These are phyloP conservation scores for Corythornis cristatus DNA, from an alignment of 2,113 vertebrate species.

Conservation along the genomic window DNA sequence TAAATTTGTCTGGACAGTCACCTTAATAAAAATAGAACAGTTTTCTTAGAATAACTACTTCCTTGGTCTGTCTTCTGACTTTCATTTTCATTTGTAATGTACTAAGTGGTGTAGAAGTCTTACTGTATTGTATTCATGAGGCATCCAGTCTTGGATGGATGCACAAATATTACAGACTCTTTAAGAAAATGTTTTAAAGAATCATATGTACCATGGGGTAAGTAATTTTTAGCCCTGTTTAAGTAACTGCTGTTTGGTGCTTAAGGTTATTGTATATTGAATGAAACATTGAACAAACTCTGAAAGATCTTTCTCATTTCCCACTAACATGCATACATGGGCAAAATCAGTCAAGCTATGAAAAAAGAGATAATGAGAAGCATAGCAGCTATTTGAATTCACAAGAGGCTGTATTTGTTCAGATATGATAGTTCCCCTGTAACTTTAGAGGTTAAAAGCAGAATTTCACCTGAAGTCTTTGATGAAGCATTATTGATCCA, in stretches of 20 bases:
- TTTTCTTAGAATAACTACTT: neutral
- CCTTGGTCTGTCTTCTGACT: neutral
- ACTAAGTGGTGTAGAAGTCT: neutral
- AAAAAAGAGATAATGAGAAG: conserved; percentile 31
- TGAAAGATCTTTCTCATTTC: neutral
- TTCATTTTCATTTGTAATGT: neutral
- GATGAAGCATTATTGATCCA: neutral
- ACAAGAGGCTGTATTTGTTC: neutral
- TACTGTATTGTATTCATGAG: neutral
- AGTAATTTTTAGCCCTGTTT: neutral
- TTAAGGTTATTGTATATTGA: neutral
- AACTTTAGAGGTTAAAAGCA: neutral
- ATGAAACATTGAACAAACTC: neutral
- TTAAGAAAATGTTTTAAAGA: neutral
- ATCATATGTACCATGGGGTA: neutral
- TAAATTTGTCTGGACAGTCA: neutral
- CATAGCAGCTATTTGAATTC: neutral
- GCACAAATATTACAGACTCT: neutral
- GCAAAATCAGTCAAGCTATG: neutral
- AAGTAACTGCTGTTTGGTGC: neutral
- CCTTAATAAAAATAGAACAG: neutral
- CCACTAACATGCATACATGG: neutral
- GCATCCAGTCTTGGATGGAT: neutral
- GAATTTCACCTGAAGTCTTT: neutral
- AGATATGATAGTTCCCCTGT: neutral